Evolutionary conservation across 2,113 vertebrate species (phyloP).

Genomic region (Zosterops lateralis): DNA sequence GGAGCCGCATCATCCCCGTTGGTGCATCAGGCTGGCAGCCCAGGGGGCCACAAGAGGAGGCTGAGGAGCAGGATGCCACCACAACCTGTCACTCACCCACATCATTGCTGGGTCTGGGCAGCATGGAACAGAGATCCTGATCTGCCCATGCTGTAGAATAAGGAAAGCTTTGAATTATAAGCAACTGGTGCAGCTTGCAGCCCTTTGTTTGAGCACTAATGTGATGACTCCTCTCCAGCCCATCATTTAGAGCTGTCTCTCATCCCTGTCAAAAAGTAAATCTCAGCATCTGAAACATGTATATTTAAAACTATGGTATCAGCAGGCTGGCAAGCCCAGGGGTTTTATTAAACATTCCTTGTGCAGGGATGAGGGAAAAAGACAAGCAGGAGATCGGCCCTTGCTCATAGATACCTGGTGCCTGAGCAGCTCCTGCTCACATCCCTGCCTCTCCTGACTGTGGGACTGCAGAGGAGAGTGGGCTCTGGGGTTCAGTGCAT

Average conservation of each 20-base stretch:
- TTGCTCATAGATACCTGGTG: neutral
- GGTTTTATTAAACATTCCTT: neutral
- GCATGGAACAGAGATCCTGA: accelerated
- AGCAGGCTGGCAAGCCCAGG: neutral
- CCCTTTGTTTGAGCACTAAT: neutral
- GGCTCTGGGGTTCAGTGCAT: accelerated
- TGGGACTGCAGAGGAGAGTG: accelerated
- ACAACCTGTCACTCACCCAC: accelerated
- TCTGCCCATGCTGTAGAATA: neutral
- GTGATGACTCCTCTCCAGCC: neutral
- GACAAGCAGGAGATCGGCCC: neutral
- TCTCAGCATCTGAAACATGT: slow-evolving; percentile 8
- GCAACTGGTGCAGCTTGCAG: neutral
- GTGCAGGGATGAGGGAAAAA: neutral
- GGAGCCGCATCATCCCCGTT: neutral
- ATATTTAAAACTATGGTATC: neutral
- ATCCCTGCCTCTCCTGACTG: neutral
- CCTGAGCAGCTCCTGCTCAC: neutral
- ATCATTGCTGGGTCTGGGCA: neutral
- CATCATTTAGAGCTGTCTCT: slow-evolving; percentile 18
- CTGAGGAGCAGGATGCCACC: neutral
- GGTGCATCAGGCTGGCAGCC: no score
- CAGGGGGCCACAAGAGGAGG: neutral
- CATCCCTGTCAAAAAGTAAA: slow-evolving; percentile 30
- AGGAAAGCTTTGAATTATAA: slow-evolving; percentile 26